phyloP scores from a whole-genome alignment of 2,888 invertebrate genomes.

The Meteorus cinctellus region DNA sequence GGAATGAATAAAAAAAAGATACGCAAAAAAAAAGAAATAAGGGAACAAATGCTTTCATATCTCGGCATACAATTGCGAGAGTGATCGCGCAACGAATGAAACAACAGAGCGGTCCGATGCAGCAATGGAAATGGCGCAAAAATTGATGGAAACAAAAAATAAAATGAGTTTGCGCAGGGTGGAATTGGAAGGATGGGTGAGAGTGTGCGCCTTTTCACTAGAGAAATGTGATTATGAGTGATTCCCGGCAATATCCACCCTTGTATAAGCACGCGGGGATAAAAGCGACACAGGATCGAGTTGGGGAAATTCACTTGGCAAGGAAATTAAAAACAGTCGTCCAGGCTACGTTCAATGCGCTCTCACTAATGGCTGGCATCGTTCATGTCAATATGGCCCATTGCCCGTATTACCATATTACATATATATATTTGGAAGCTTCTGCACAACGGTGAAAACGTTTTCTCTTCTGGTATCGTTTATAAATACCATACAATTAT shows the following conservation, averaged over 20 bases:
- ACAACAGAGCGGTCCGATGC: conserved; percentile 40
- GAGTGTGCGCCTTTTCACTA: conserved; percentile 42
- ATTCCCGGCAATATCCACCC: conserved; percentile 72
- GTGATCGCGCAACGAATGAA: conserved; percentile 43
- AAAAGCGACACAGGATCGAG: conserved; percentile 39
- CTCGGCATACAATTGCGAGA: conserved; percentile 50
- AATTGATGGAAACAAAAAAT: conserved; percentile 48
- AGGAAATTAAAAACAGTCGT: conserved; percentile 73
- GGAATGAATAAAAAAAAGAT: conserved; percentile 17
- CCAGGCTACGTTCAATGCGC: conserved; percentile 57
- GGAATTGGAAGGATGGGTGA: conserved; percentile 29
- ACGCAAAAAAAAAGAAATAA: conserved; percentile 4
- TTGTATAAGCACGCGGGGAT: conserved; percentile 53
- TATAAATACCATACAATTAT: conserved; percentile 73
- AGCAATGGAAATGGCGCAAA: conserved; percentile 38
- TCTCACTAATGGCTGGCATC: conserved; percentile 70
- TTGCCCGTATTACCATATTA: conserved; percentile 73
- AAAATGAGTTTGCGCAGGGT: conserved; percentile 27
- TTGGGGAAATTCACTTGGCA: conserved; percentile 71
- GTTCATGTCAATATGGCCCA: conserved; percentile 74
- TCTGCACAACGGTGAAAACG: conserved; percentile 26
- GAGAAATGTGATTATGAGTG: conserved; percentile 69
- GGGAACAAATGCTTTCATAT: conserved; percentile 48
- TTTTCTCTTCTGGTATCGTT: conserved; percentile 64
- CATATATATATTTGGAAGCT: conserved; percentile 59